Evolutionary conservation across 2,113 vertebrate species (phyloP).

Genomic region (Zosterops japonicus): DNA sequence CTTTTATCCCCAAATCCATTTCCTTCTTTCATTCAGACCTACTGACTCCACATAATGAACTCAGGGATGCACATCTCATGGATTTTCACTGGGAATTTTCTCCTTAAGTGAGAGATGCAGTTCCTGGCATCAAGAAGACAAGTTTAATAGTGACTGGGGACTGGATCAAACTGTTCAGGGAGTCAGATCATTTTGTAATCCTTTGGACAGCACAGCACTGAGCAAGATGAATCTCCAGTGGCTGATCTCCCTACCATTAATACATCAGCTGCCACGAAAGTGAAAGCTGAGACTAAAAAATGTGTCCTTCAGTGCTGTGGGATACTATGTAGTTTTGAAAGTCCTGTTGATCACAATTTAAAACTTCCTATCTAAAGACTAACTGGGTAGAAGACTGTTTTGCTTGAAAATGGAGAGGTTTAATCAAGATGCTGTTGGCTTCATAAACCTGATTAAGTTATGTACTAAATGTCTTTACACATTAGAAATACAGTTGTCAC

Average conservation of each 20-base stretch:
- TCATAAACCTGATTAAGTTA: not conserved
- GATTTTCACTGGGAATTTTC: not conserved
- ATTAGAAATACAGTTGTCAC: not conserved
- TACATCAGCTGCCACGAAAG: not conserved
- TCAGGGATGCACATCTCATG: not conserved
- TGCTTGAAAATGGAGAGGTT: not conserved
- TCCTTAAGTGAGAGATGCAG: not conserved
- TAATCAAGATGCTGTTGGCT: not conserved
- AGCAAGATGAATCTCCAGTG: not conserved
- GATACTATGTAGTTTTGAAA: not conserved
- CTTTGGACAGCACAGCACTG: not conserved
- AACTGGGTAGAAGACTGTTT: not conserved
- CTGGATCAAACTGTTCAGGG: not conserved
- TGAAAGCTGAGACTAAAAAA: not conserved
- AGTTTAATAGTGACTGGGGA: not conserved
- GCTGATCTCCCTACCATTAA: not conserved
- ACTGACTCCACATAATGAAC: not conserved
- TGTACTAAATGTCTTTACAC: not conserved
- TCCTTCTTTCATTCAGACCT: not conserved
- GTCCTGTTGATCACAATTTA: not conserved
- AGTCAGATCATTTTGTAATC: not conserved
- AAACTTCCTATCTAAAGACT: not conserved
- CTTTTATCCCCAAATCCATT: not conserved
- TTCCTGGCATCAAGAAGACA: not conserved
- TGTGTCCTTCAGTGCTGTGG: not conserved